Conservation (phyloP, 2,113 vertebrate genomes). For the Anser cygnoides region DNA sequence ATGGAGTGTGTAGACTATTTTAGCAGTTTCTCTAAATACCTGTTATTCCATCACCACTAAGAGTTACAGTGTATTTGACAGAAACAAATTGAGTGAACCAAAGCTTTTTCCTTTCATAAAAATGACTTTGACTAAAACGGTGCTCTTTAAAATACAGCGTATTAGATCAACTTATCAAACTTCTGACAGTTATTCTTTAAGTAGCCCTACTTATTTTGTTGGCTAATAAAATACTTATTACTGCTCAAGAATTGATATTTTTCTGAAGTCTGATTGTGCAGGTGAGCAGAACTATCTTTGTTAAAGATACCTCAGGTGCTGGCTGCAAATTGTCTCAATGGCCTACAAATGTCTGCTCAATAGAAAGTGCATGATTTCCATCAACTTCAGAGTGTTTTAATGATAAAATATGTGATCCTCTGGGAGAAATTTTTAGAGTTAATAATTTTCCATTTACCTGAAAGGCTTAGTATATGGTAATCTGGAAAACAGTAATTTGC, state of each 20-base stretch:
- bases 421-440: background rate
- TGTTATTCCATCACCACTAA: background rate
- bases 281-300: background rate
- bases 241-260: background rate
- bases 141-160: background rate
- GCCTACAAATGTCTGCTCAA: rapidly evolving
- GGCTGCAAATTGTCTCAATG: background rate
- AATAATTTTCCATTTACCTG: background rate
- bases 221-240: background rate
- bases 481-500: background rate
- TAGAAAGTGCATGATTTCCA: rapidly evolving
- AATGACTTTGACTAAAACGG: background rate
- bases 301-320: background rate
- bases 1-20: background rate
- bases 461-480: background rate
- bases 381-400: background rate
- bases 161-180: background rate
- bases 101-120: background rate
- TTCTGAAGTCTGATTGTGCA: background rate
- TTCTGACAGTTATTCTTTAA: background rate
- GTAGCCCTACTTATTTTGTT: background rate
- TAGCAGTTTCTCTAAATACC: background rate
- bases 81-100: constrained; percentile 5
- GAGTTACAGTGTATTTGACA: background rate
- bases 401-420: background rate